Percentiles rank a stretch among this genome's conserved stretches.
phyloP scores from a whole-genome alignment of 1,140 invertebrate species.

The Apocrypta bakeri region DNA sequence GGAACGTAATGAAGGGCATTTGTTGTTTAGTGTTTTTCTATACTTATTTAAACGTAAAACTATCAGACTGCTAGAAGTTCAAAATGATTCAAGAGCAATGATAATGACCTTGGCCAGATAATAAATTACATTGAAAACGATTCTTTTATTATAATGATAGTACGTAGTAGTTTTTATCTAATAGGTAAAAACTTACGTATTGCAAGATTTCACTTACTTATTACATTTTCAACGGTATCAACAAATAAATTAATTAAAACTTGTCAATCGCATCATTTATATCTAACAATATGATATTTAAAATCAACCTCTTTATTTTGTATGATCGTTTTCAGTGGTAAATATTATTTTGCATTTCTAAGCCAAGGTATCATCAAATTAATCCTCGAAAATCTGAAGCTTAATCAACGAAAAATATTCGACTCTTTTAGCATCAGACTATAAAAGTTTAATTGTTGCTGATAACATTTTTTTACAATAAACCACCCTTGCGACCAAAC shows the following conservation, averaged over 20 bases:
- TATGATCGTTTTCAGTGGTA: slow-evolving; percentile 28
- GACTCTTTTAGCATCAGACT: background rate
- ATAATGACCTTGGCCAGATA: slow-evolving; percentile 27
- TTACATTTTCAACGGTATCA: background rate
- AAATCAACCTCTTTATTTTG: slow-evolving; percentile 2
- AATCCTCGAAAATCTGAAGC: slow-evolving; percentile 12
- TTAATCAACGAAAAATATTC: background rate
- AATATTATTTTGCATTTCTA: background rate
- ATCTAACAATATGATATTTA: slow-evolving; percentile 20
- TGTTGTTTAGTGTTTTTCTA: slow-evolving; percentile 23
- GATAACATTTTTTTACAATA: slow-evolving; percentile 76
- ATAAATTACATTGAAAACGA: slow-evolving; percentile 34
- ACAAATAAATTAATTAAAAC: slow-evolving; percentile 28
- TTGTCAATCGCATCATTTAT: slow-evolving; percentile 10
- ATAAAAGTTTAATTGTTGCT: slow-evolving; percentile 3
- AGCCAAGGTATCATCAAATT: slow-evolving; percentile 13
- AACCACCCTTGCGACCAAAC: slow-evolving; percentile 88
- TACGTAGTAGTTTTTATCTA: too few species aligned
- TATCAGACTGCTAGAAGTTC: slow-evolving; percentile 44
- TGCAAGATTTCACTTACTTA: background rate
- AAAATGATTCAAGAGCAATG: background rate
- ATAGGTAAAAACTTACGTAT: slow-evolving; percentile 19
- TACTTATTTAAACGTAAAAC: slow-evolving; percentile 40
- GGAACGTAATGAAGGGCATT: slow-evolving; percentile 45
- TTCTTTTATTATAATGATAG: background rate